Conservation (phyloP, 92 coral and sea anemone species). For the Bergia puertoricense region DNA sequence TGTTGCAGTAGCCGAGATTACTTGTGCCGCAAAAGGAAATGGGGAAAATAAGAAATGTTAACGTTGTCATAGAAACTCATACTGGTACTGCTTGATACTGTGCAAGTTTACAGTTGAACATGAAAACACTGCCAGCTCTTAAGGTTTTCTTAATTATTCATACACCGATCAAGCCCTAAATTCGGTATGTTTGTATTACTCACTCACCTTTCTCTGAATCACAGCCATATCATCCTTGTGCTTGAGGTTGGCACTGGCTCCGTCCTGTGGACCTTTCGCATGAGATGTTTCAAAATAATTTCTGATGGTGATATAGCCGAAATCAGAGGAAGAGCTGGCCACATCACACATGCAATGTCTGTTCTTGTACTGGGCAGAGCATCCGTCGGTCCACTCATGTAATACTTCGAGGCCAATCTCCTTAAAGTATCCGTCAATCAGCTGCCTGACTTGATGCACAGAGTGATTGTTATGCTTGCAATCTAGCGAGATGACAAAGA, state of each 20-base stretch:
- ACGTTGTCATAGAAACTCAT: too few species aligned
- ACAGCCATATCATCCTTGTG: slow-evolving; percentile 59
- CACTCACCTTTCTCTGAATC: slow-evolving; percentile 2
- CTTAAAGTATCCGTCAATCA: slow-evolving; percentile 37
- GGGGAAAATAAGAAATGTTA: too few species aligned
- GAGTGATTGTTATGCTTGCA: slow-evolving; percentile 32
- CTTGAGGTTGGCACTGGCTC: slow-evolving; percentile 55
- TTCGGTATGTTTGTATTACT: too few species aligned
- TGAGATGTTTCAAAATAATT: slow-evolving; percentile 58
- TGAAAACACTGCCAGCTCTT: too few species aligned
- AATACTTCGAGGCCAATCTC: slow-evolving; percentile 21
- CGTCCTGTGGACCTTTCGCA: slow-evolving; percentile 61
- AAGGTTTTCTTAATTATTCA: too few species aligned
- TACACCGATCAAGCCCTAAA: too few species aligned
- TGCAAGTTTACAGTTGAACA: too few species aligned
- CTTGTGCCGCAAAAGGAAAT: too few species aligned
- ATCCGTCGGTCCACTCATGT: slow-evolving; percentile 53
- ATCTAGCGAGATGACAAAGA: slow-evolving; percentile 27
- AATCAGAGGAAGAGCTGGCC: slow-evolving; percentile 43
- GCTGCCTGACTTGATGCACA: slow-evolving; percentile 30
- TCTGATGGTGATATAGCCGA: slow-evolving; percentile 54
- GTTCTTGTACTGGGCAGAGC: slow-evolving; percentile 44
- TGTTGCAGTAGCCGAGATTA: too few species aligned
- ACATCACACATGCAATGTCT: slow-evolving; percentile 62
- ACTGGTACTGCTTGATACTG: too few species aligned